phyloP scores from a whole-genome alignment of 2,797 vertebrate species.

The Melopsittacus undulatus region DNA sequence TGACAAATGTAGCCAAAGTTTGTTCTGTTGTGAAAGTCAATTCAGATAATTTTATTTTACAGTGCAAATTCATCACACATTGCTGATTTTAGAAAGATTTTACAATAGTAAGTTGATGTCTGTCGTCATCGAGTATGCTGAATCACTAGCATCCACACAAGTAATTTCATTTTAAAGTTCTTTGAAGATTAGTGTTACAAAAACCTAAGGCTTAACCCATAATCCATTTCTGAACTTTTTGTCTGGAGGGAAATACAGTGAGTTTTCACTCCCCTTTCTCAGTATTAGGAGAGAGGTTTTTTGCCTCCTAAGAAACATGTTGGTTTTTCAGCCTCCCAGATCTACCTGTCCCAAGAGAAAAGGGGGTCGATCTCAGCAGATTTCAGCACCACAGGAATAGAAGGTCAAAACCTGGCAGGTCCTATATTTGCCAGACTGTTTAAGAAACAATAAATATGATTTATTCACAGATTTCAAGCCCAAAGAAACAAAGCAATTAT shows the following conservation, averaged over 20 bases:
- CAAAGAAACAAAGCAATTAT: background rate
- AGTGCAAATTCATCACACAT: background rate
- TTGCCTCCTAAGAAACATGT: background rate
- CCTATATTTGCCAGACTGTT: background rate
- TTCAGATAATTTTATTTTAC: background rate
- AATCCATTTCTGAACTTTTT: background rate
- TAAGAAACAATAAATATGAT: background rate
- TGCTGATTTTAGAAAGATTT: background rate
- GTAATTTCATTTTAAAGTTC: background rate
- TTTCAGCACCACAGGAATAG: background rate
- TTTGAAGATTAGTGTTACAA: background rate
- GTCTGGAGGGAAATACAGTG: background rate
- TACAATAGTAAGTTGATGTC: background rate
- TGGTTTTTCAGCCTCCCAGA: background rate
- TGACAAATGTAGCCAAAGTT: background rate
- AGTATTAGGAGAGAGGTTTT: background rate
- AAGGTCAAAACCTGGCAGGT: background rate
- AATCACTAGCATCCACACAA: background rate
- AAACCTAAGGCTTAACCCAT: background rate
- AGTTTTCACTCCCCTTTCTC: background rate
- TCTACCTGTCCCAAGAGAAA: background rate
- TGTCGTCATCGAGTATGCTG: background rate
- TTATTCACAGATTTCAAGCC: background rate
- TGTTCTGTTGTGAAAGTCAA: background rate
- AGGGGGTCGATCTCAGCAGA: fast-evolving